These are phyloP conservation scores for Cryptus viduatorius DNA, from an alignment of 2,888 invertebrate genomes.

Conservation along the genomic window DNA sequence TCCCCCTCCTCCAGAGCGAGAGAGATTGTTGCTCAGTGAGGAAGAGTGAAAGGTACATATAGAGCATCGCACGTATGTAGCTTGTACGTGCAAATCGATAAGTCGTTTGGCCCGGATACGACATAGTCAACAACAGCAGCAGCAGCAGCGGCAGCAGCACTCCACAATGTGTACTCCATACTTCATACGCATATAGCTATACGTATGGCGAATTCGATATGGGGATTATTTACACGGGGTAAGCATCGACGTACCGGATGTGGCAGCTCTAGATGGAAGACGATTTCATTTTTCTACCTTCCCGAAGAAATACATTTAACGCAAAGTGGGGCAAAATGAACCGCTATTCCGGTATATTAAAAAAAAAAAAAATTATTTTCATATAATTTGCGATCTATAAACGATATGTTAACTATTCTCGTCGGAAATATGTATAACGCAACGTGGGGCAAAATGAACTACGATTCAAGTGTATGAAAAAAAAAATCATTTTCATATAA, in stretches of 20 bases:
- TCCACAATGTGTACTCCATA: conserved; percentile 10
- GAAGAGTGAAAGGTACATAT: conserved; percentile 33
- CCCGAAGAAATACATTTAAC: conserved; percentile 4
- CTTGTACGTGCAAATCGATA: conserved; percentile 59
- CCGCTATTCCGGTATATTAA: too few relatives aligned
- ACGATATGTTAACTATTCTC: too few relatives aligned
- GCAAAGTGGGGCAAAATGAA: too few relatives aligned
- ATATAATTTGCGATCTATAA: too few relatives aligned
- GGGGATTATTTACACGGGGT: conserved; percentile 58
- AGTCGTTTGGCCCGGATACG: conserved; percentile 61
- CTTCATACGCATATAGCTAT: conserved; percentile 7
- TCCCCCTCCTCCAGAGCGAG: neutral
- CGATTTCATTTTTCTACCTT: conserved; percentile 52
- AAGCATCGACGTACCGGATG: conserved; percentile 56
- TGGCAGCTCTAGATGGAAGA: conserved; percentile 46
- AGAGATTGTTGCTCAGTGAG: neutral
- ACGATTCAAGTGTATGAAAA: too few relatives aligned
- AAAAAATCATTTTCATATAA: too few relatives aligned
- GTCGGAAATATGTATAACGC: too few relatives aligned
- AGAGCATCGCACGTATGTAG: conserved; percentile 30
- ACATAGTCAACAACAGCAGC: conserved; percentile 41
- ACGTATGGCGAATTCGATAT: conserved; percentile 22
- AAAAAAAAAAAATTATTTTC: too few relatives aligned
- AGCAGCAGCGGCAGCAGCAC: conserved; percentile 24
- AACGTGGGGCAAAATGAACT: too few relatives aligned